phyloP scores from a whole-genome alignment of 2,113 vertebrate genomes.

The Progne subis region DNA sequence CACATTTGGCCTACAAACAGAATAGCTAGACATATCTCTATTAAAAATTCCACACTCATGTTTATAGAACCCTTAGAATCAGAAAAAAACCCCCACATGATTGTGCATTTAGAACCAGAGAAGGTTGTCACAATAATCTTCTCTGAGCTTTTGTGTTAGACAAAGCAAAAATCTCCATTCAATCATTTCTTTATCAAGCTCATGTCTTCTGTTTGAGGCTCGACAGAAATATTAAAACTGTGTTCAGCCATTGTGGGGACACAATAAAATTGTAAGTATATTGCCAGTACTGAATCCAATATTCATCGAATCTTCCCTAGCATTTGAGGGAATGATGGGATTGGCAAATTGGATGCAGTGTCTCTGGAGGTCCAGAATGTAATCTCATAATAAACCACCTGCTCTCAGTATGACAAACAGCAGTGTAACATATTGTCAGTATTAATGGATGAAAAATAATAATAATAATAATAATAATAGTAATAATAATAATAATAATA shows the following conservation, averaged over 20 bases:
- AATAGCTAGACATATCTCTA: background rate
- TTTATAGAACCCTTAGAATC: background rate
- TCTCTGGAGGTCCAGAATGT: background rate
- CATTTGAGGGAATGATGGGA: background rate
- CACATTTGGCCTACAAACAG: background rate
- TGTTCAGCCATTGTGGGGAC: background rate
- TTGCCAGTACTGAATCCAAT: background rate
- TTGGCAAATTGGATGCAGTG: background rate
- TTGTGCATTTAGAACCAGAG: background rate
- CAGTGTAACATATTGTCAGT: background rate
- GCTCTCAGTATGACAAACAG: slow-evolving; percentile 11
- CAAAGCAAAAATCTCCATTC: background rate
- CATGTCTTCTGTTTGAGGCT: background rate
- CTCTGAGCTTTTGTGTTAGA: background rate
- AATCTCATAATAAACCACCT: slow-evolving; percentile 33
- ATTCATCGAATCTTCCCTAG: background rate
- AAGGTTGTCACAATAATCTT: background rate
- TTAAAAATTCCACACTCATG: background rate
- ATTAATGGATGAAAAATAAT: background rate
- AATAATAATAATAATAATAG: background rate
- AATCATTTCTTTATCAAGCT: background rate
- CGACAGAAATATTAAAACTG: background rate
- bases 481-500: slow-evolving; percentile 6
- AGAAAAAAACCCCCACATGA: background rate
- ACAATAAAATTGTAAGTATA: background rate